Conservation (phyloP, 2,888 invertebrate genomes). For the Ametastegia equiseti region DNA sequence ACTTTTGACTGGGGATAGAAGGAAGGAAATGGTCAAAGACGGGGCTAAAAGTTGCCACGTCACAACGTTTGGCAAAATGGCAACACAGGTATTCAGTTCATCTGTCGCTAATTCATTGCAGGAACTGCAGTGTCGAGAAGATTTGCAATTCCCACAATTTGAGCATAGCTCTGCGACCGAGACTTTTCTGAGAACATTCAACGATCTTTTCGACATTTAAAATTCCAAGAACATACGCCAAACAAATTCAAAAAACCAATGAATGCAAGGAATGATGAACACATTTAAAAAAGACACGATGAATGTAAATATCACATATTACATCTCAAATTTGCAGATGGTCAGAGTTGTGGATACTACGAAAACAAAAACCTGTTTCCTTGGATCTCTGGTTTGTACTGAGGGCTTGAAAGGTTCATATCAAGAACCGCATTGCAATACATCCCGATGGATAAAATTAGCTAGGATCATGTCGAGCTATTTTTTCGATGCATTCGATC, state of each 20-base stretch:
- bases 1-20: too few relatives aligned
- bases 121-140: slow-evolving; percentile 55
- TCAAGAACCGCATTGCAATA: slow-evolving; percentile 25
- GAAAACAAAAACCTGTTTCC: slow-evolving; percentile 47
- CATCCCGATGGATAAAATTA: slow-evolving; percentile 49
- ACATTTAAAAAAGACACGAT: slow-evolving; percentile 5
- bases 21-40: too few relatives aligned
- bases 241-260: slow-evolving; percentile 45
- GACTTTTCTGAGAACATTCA: slow-evolving; percentile 56
- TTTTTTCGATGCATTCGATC: slow-evolving; percentile 51
- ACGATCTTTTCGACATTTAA: slow-evolving; percentile 59
- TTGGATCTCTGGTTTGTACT: slow-evolving; percentile 45
- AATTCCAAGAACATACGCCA: slow-evolving; percentile 52
- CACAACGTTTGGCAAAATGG: too few relatives aligned
- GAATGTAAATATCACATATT: slow-evolving; percentile 37
- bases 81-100: slow-evolving; percentile 55
- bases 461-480: slow-evolving; percentile 52
- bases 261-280: slow-evolving; percentile 34
- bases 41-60: too few relatives aligned
- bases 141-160: slow-evolving; percentile 56
- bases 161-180: slow-evolving; percentile 53
- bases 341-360: slow-evolving; percentile 38
- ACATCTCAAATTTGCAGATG: slow-evolving; percentile 28
- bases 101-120: slow-evolving; percentile 60
- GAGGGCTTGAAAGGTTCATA: slow-evolving; percentile 43